Conservation (phyloP, 1,140 invertebrate genomes). For the Brachionus manjavacas region DNA sequence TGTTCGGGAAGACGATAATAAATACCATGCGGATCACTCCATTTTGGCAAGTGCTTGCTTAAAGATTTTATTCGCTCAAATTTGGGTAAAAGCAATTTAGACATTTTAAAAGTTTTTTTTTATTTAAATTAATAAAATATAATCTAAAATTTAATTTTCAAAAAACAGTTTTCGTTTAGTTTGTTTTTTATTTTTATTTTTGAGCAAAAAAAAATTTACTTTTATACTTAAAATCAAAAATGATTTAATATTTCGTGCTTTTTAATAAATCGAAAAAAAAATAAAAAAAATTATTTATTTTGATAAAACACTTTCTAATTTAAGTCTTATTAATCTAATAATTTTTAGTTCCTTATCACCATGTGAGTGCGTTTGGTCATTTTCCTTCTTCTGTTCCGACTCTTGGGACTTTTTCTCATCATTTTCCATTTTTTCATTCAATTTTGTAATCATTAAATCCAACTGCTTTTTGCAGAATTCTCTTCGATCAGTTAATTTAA, state of each 20-base stretch:
- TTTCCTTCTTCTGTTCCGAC: not conserved
- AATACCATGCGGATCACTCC: slow-evolving; percentile 29
- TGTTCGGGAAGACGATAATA: slow-evolving; percentile 40
- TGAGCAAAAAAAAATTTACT: not conserved
- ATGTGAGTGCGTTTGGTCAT: not conserved
- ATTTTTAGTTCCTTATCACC: not conserved
- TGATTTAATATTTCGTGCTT: not conserved
- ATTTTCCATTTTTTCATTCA: not conserved
- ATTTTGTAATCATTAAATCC: not conserved
- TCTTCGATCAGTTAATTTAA: not conserved
- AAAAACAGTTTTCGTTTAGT: not conserved
- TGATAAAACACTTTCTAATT: not conserved
- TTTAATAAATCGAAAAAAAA: not conserved
- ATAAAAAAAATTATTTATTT: not conserved
- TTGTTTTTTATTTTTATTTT: not conserved
- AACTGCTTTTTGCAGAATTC: not conserved
- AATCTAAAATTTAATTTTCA: not conserved
- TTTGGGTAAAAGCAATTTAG: slow-evolving; percentile 31
- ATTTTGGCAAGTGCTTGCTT: slow-evolving; percentile 19
- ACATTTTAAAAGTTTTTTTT: not conserved
- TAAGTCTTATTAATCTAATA: not conserved
- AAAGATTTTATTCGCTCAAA: slow-evolving; percentile 20
- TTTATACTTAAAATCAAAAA: not conserved
- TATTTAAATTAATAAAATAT: not conserved
- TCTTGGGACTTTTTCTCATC: not conserved